Percentiles rank a stretch among this genome's conserved stretches.
These are phyloP conservation scores for Allolobophora icterica DNA, from an alignment of 2,888 invertebrate genomes.

Conservation along the genomic window DNA sequence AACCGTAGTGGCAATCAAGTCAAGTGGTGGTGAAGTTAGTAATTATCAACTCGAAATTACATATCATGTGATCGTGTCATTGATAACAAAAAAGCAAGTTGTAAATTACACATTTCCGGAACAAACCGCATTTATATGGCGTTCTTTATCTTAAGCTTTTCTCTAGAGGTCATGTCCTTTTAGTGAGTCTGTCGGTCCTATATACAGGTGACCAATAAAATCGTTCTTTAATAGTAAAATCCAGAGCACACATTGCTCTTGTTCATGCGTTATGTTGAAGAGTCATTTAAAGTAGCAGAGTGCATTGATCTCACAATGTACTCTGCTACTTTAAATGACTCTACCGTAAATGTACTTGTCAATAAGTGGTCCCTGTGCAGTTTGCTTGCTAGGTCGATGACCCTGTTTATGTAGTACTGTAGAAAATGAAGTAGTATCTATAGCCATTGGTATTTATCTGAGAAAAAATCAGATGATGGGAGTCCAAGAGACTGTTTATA, in stretches of 20 bases:
- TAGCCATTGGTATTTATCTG: not conserved
- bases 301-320: no score
- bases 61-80: no score
- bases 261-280: not conserved
- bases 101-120: not conserved
- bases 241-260: not conserved
- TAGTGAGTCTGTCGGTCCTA: not conserved
- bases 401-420: not conserved
- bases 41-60: not conserved
- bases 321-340: no score
- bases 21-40: not conserved
- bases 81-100: not conserved
- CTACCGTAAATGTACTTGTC: no score
- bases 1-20: not conserved
- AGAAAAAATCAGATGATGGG: not conserved
- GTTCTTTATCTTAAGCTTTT: not conserved
- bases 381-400: not conserved
- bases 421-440: not conserved
- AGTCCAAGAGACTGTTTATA: no score
- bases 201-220: not conserved
- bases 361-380: not conserved
- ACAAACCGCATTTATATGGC: not conserved
- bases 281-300: no score
- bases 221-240: not conserved
- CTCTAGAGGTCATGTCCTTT: not conserved